Conservation (phyloP, 92 coral and sea anemone species). For the Zoanthus sansibaricus region DNA sequence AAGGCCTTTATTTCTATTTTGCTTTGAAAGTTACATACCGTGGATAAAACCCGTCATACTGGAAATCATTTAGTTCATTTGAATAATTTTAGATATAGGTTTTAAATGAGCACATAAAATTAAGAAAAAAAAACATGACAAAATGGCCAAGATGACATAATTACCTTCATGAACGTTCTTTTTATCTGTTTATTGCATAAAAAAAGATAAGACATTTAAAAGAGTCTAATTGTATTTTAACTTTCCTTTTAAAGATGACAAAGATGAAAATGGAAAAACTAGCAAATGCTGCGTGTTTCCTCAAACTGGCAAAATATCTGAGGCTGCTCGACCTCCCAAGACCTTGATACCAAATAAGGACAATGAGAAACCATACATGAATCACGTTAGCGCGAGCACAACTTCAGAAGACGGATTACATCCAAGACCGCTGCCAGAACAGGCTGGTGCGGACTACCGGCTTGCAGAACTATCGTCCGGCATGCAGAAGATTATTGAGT, state of each 20-base stretch:
- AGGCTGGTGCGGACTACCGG: not conserved
- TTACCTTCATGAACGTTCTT: too few relatives aligned
- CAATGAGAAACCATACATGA: conserved; percentile 26
- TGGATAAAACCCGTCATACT: too few relatives aligned
- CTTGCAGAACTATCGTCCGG: conserved; percentile 25
- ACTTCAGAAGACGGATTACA: conserved; percentile 31
- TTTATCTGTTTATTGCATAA: not conserved
- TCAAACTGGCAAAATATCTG: conserved; percentile 6
- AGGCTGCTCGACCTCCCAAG: not conserved
- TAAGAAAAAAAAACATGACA: too few relatives aligned
- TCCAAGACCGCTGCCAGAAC: not conserved
- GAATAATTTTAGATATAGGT: too few relatives aligned
- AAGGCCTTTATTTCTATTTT: too few relatives aligned
- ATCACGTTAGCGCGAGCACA: not conserved
- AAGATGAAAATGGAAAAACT: conserved; percentile 8
- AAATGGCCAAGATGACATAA: too few relatives aligned
- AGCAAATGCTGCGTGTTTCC: conserved; percentile 27
- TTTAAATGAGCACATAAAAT: too few relatives aligned
- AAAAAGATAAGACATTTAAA: too few relatives aligned
- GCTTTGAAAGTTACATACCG: too few relatives aligned
- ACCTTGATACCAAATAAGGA: conserved; percentile 18
- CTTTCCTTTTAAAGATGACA: conserved; percentile 4
- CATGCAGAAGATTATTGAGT: conserved; percentile 37
- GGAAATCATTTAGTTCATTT: too few relatives aligned
- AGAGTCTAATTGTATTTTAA: too few relatives aligned